Evolutionary conservation across 2,888 invertebrate species (phyloP).

Genomic region (Sarcophaga carnaria): DNA sequence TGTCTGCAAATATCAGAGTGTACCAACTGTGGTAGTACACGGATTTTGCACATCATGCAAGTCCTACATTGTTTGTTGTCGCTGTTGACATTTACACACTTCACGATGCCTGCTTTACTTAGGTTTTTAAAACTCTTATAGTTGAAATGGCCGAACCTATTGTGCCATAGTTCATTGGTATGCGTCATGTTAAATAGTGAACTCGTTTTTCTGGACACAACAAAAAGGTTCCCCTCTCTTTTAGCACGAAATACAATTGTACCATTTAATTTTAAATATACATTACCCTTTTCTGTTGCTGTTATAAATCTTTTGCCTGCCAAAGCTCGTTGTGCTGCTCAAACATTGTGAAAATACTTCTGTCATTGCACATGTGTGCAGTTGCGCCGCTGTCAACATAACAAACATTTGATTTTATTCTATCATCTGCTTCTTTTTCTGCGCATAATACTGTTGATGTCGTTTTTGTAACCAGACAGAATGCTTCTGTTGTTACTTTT

Average conservation of each 20-base stretch:
- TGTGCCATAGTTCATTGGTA: no score
- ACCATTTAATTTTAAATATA: no score
- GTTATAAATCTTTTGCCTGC: slow-evolving; percentile 63
- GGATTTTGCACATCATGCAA: slow-evolving; percentile 34
- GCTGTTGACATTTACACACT: no score
- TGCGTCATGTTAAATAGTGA: no score
- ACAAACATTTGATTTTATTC: slow-evolving; percentile 44
- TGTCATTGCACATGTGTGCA: slow-evolving; percentile 60
- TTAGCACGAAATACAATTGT: slow-evolving; percentile 46
- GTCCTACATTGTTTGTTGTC: slow-evolving; percentile 36
- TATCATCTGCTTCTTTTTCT: slow-evolving; percentile 45
- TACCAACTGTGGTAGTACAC: slow-evolving; percentile 26
- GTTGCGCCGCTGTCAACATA: slow-evolving; percentile 63
- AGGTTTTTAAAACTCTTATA: no score
- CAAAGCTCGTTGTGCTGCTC: slow-evolving; percentile 57
- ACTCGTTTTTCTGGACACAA: not conserved
- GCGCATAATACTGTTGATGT: not conserved
- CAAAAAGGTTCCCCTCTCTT: slow-evolving; percentile 46
- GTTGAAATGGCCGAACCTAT: no score
- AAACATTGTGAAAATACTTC: slow-evolving; percentile 48
- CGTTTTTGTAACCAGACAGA: slow-evolving; percentile 47
- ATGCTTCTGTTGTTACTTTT: slow-evolving; percentile 53
- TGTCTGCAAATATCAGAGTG: slow-evolving; percentile 36
- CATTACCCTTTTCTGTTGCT: slow-evolving; percentile 23
- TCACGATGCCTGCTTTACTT: no score